phyloP scores from a whole-genome alignment of 2,888 invertebrate species.

The Acleris laterana region DNA sequence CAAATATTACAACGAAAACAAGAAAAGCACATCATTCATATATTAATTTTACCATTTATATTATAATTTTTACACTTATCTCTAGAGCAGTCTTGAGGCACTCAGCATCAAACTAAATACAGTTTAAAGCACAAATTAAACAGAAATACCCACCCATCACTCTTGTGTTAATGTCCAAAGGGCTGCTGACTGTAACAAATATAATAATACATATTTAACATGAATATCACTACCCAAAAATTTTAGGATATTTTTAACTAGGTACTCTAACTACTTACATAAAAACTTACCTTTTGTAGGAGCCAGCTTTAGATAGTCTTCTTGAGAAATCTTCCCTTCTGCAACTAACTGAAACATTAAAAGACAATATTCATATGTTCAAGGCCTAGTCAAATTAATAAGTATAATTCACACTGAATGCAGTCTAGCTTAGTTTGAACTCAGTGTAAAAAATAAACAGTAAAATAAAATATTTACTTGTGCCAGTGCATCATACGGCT shows the following conservation, averaged over 20 bases:
- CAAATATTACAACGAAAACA: background rate
- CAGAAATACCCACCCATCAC: constrained; percentile 63
- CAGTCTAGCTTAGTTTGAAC: constrained; percentile 3
- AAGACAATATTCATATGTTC: constrained; percentile 20
- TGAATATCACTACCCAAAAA: background rate
- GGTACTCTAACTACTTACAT: no score
- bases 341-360: constrained; percentile 76
- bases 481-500: constrained; percentile 72
- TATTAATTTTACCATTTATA: no score
- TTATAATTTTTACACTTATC: no score
- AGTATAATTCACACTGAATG: constrained; percentile 19
- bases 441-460: constrained; percentile 10
- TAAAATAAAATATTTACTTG: constrained; percentile 61
- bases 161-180: constrained; percentile 58
- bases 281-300: constrained; percentile 72
- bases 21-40: no score
- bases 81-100: no score
- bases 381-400: constrained; percentile 11
- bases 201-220: constrained; percentile 35
- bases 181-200: constrained; percentile 60
- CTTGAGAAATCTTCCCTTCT: constrained; percentile 75
- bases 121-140: constrained; percentile 9
- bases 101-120: no score
- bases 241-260: no score
- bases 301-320: constrained; percentile 75